Evolutionary conservation across 2,888 invertebrate genomes (phyloP), one percentile per base, ranked within the genome.

Genomic region (Ptilodon capucinus): DNA sequence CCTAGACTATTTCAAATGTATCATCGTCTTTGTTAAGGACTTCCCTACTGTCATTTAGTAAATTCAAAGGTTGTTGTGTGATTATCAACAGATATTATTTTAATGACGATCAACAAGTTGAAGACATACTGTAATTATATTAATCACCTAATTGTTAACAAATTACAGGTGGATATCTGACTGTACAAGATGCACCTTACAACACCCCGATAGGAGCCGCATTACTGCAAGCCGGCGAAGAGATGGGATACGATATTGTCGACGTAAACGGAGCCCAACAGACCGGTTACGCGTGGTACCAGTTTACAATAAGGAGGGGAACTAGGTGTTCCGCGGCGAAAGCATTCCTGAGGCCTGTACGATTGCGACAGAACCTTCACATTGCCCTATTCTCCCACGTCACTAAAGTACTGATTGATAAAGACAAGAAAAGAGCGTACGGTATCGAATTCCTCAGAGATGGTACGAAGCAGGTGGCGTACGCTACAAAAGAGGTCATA

Each of bases 221-320:
- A 0, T 96, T 97, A 67, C 83, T 97, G 0, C 95, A 97, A 89
- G 97, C 97, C 0, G 97, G 95, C n/a, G 94, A 96, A 77, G 97
- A 97, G 81, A 95, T 97, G 95, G 97, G 97, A 18, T 97, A 97
- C 83, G 96, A 97, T 47, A 93, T 97, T 46, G 79, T 95, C 0
- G 98, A 98, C 81, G 92, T 97, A 0, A 98, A 98, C 74, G 97
- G 97, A 0, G 95, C 92, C 0, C 93, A 95, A 66, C 97, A 97
- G 79, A 97, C 97, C 0, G 97, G 97, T 6, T 97, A 95, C 74
- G 94, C 95, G 1, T 94, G 97, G 74, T 97, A 94, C 69, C 97
- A 97, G 82, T 97, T 94, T 75, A 97, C 97, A n/a, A 96, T 97
- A 93, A 88, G 97, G 47, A 91, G 97, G 46, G 97, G 95, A 0